Conservation (phyloP, 2,113 vertebrate genomes). For the Nibea coibor region DNA sequence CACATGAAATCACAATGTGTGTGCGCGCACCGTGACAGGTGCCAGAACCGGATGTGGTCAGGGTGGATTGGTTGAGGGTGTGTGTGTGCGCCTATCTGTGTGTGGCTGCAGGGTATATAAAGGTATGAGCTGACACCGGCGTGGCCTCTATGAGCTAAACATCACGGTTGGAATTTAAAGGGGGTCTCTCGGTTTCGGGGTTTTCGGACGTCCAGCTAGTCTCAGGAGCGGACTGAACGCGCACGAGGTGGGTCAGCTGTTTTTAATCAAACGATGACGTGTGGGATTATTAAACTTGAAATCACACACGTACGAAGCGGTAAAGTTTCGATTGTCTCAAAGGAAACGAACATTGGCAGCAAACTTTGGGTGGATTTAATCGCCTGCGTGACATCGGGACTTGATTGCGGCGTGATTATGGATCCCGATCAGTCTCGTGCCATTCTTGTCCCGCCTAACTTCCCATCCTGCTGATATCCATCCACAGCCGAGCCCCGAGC, state of each 20-base stretch:
- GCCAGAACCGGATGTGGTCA: conserved; percentile 63
- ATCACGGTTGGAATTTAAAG: conserved; percentile 29
- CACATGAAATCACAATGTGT: no score
- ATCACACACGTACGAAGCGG: no score
- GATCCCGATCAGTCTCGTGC: not conserved
- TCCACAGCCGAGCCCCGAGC: not conserved
- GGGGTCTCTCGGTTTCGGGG: not conserved
- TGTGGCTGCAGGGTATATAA: conserved; percentile 70
- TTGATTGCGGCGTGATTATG: not conserved
- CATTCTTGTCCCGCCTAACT: not conserved
- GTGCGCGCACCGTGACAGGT: conserved; percentile 14
- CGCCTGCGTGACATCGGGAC: not conserved
- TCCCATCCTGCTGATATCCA: not conserved
- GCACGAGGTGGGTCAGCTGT: conserved; percentile 63
- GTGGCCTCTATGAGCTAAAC: conserved; percentile 45
- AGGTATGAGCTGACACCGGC: conserved; percentile 29
- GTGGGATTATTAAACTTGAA: not conserved
- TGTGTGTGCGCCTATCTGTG: no score
- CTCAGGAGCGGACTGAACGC: conserved; percentile 1
- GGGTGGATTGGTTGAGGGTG: conserved; percentile 1
- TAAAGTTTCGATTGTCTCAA: not conserved
- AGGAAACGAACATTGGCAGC: not conserved
- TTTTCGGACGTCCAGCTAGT: conserved; percentile 36
- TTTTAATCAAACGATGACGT: not conserved
- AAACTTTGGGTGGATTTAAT: not conserved